Evolutionary conservation across 2,113 vertebrate species (phyloP), one percentile per base, ranked within the genome.

Genomic region (Microtus montanus): DNA sequence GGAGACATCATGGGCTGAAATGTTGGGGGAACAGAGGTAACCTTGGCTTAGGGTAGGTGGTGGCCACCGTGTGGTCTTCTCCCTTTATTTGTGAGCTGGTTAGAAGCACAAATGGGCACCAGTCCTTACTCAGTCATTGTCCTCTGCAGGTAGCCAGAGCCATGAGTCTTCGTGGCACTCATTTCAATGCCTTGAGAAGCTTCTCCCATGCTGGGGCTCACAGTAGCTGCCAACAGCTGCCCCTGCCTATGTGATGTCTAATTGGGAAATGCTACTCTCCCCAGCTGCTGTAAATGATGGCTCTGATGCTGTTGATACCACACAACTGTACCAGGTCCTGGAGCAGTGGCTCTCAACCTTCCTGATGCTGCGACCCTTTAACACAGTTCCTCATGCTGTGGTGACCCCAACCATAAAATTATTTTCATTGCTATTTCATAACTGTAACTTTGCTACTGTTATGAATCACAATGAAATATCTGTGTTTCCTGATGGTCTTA

Each of bases 11-110:
- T 0, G 41, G 20, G n/a, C 33, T 35, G 30, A 38, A 35, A 26
- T 0, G 1, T 1, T 24, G 15, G 61, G 15, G 52, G 35, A 44
- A 9, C 4, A 6, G 15, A 22, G 6, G 15, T 35, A 19, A 61
- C 14, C 15, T 19, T 9, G 15, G 8, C 47, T 33, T 68, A 38
- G 13, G n/a, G 41, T 12, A 15, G 49, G 3, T 33, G 28, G 66
- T 3, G 6, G 44, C 30, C 8, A 1, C 22, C 0, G 0, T 7
- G 17, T 24, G 12, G 15, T 41, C 28, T 28, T 35, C 11, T 9
- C 20, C 12, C 15, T 58, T 74, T 7, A 38, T 78, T 89, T 58
- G 10, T 2, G 73, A 68, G 64, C 79, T 1, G 0, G 19, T 61
- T 24, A 14, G 24, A 30, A 35, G 44, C 30, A 11, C 12, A 30